Evolutionary conservation across 2,113 vertebrate genomes (phyloP).

Genomic region (Fregetta grallaria): DNA sequence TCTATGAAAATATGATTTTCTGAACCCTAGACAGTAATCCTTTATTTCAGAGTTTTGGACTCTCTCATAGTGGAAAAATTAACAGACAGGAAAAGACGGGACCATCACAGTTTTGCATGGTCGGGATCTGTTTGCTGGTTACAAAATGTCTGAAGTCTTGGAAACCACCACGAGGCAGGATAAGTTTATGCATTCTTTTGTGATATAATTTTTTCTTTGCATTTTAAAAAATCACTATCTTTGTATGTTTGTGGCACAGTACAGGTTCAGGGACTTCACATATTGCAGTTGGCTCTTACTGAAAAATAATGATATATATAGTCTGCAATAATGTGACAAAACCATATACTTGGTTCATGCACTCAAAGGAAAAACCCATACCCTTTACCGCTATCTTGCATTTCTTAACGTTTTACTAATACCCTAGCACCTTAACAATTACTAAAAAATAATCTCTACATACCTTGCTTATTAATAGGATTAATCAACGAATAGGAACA

Average conservation of each 20-base stretch:
- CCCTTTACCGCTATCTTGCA: background rate
- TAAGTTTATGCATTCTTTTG: background rate
- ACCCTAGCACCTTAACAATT: background rate
- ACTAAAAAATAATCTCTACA: background rate
- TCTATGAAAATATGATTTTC: slow-evolving; percentile 1
- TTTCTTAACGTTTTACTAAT: background rate
- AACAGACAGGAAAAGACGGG: slow-evolving; percentile 29
- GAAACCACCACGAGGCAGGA: background rate
- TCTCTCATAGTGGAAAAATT: slow-evolving; percentile 17
- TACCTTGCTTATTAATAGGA: background rate
- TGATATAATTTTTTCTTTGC: background rate
- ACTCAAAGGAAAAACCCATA: background rate
- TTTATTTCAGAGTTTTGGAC: slow-evolving; percentile 46
- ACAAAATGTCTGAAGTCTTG: background rate
- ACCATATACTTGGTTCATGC: background rate
- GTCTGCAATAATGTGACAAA: background rate
- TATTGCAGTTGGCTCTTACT: background rate
- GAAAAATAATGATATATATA: background rate
- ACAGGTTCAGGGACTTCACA: background rate
- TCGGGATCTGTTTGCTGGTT: background rate
- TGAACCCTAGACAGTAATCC: slow-evolving; percentile 31
- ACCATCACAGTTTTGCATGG: background rate
- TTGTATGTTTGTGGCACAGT: background rate
- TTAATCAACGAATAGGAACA: background rate
- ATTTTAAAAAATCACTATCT: background rate